Evolutionary conservation across 2,113 vertebrate genomes (phyloP).

Genomic region (Centropus unirufus): DNA sequence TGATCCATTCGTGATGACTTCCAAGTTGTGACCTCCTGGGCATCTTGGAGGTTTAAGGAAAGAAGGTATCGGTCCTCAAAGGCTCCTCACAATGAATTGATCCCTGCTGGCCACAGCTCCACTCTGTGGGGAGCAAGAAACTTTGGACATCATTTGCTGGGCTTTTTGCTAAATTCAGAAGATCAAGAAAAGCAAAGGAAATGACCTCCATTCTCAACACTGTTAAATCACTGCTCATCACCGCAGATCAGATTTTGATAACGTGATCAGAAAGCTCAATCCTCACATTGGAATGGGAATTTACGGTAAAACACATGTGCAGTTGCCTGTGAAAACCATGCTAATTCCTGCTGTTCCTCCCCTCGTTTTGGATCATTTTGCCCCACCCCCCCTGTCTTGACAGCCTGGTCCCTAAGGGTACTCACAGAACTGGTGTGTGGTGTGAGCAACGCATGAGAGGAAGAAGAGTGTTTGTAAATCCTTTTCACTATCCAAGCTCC

Average conservation of each 20-base stretch:
- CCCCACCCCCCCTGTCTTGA: not conserved
- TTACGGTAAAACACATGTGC: not conserved
- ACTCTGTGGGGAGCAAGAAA: not conserved
- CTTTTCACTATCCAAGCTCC: not conserved
- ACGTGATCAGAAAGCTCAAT: not conserved
- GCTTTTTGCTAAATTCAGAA: not conserved
- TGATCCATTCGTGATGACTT: not conserved
- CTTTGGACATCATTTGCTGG: not conserved
- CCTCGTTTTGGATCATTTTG: not conserved
- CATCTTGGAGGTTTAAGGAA: not conserved
- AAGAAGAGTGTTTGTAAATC: not conserved
- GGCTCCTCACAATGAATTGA: not conserved
- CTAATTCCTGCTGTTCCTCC: not conserved
- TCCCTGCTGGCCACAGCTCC: not conserved
- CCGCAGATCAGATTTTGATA: not conserved
- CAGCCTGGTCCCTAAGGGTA: not conserved
- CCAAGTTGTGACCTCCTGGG: not conserved
- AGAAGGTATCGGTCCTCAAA: not conserved
- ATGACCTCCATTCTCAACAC: not conserved
- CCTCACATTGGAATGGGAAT: not conserved
- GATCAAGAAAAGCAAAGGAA: not conserved
- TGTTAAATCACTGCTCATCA: not conserved
- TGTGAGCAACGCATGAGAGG: not conserved
- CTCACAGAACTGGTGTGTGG: not conserved
- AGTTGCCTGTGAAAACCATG: not conserved